Base-by-base conservation (phyloP, 2,888 invertebrate species). In the Tetropium fuscum region DNA sequence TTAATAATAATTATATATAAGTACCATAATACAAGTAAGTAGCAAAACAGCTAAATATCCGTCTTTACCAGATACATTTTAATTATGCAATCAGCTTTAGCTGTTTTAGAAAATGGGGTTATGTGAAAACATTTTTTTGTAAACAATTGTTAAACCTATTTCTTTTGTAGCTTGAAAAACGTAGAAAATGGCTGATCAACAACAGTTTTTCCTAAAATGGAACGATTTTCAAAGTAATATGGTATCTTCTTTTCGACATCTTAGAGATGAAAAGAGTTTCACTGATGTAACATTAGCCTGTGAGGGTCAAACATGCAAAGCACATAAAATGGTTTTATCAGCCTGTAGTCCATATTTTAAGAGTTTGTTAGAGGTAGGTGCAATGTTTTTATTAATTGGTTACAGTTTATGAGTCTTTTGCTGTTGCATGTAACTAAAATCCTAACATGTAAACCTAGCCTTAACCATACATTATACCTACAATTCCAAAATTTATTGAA, bases 271-370 rank as follows among this genome's bases (percentile, higher is more conserved):
- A 78, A 94, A 95, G 81, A 94, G 94, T 83, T 95, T 96, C 83
- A 96, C 96, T 73, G 96, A 96, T 84, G 96, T 96, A 63, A 96
- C 96, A 56, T 83, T 96, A 74, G 95, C 96, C 30, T 96, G 95
- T 79, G 96, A 96, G 81, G 96, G 96, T 8, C 94, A 95, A 81
- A 95, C 95, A 10, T 95, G 95, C 85, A 96, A 95, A 86, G 96
- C 96, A 53, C 96, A 96, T 82, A 96, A 96, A 88, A 95, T 96
- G 95, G 96, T 96, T 58, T 84, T 96, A 18, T 95, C 95, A 1
- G 96, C 96, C 7, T 96, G 96, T 87, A 95, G 95, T 87, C 95
- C 95, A 15, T 96, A 96, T 83, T 96, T 96, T 83, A 96, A 96
- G 86, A 92, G 93, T 74, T 86, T 94, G 81, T 85, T 94, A 85